Evolutionary conservation across 1,140 invertebrate genomes (phyloP).

Genomic region (Paralvinella palmiformis): DNA sequence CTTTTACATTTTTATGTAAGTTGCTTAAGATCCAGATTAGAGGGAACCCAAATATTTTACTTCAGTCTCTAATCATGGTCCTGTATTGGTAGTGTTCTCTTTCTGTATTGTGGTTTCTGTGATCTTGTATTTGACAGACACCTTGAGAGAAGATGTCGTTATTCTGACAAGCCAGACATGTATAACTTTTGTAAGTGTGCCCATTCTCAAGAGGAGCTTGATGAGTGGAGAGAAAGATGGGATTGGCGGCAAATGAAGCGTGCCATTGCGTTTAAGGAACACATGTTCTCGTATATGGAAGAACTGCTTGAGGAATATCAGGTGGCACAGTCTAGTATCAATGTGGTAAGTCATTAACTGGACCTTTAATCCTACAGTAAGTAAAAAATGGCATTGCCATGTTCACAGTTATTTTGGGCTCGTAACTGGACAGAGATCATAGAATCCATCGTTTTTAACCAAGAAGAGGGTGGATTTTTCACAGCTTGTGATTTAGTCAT

Average conservation of each 20-base stretch:
- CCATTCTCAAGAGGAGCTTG: constrained; percentile 41
- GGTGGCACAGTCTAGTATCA: constrained; percentile 27
- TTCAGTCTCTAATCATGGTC: too few species aligned
- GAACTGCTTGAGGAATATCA: constrained; percentile 37
- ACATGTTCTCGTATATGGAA: constrained; percentile 43
- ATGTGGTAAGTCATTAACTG: constrained; percentile 39
- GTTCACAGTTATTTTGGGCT: too few species aligned
- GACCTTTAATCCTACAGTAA: too few species aligned
- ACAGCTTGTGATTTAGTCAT: too few species aligned
- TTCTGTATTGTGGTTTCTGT: neutral
- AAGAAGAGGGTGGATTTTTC: too few species aligned
- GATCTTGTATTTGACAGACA: neutral
- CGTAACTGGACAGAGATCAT: too few species aligned
- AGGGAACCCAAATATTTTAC: neutral
- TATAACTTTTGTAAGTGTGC: constrained; percentile 42
- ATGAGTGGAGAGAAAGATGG: constrained; percentile 42
- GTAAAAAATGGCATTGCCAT: too few species aligned
- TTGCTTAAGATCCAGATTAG: neutral
- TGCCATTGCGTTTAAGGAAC: constrained; percentile 35
- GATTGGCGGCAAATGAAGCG: constrained; percentile 43
- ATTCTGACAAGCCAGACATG: constrained; percentile 40
- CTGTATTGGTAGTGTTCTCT: too few species aligned
- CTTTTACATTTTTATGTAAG: too few species aligned
- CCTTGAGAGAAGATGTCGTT: constrained; percentile 31
- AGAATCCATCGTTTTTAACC: too few species aligned